A percentile compares a stretch with the other conserved stretches of the same genome.
phyloP scores from a whole-genome alignment of 2,797 vertebrate species.

The Cossypha caffra region DNA sequence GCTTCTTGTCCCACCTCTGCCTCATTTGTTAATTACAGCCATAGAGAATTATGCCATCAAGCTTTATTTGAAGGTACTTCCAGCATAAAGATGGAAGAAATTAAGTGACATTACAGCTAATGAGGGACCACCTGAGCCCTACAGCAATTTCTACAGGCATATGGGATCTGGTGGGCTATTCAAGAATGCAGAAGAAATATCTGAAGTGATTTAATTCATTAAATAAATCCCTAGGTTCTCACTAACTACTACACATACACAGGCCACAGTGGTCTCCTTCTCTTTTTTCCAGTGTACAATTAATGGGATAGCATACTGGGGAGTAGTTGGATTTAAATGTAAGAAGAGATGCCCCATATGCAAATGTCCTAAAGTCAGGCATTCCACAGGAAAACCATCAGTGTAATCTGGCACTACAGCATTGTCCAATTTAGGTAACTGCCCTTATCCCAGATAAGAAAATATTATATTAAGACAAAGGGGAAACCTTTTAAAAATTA shows the following conservation, averaged over 20 bases:
- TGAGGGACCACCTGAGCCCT: conserved; percentile 55
- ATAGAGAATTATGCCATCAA: not conserved
- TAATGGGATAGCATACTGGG: conserved; percentile 41
- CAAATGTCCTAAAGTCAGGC: not conserved
- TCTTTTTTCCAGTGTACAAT: not conserved
- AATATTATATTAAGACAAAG: not conserved
- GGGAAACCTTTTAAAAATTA: not conserved
- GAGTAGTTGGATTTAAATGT: not conserved
- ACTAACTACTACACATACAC: not conserved
- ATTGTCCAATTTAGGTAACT: not conserved
- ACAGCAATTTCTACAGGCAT: conserved; percentile 19
- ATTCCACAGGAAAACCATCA: not conserved
- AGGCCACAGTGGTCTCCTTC: not conserved
- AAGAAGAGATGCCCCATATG: not conserved
- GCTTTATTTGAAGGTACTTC: conserved; percentile 23
- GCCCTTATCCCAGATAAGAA: not conserved
- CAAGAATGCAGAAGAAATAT: conserved; percentile 45
- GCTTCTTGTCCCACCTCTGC: not conserved
- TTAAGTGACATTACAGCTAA: conserved; percentile 41
- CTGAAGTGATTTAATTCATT: conserved; percentile 49
- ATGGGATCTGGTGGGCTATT: conserved; percentile 24
- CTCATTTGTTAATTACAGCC: conserved; percentile 36
- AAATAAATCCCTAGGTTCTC: conserved; percentile 46
- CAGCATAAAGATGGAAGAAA: conserved; percentile 40
- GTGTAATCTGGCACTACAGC: not conserved